Evolutionary conservation across 53 echinoderm and acorn worm genomes (phyloP), one percentile per base, ranked within the genome.

Genomic region (Echinometra lucunter): DNA sequence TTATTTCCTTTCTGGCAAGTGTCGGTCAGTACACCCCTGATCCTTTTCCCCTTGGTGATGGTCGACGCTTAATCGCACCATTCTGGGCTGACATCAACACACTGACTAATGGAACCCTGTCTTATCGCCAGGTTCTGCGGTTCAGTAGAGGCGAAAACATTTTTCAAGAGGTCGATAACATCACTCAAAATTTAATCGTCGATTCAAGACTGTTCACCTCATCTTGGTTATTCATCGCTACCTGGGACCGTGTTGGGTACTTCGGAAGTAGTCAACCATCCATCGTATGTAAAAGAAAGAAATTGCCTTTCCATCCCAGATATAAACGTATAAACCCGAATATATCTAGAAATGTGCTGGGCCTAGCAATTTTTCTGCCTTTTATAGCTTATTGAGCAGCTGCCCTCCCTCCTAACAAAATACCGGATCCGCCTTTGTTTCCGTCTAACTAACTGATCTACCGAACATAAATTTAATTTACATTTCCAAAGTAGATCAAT

Each of bases 21-120:
- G 21, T 88, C 21, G 0, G 0, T 40, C 88, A 88, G 30, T 88
- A 0, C 45, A 88, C 88, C n/a, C 30, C 88, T 1, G 53, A 88
- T 30, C 23, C 88, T 11, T 88, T 88, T 19, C 88, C 88, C 0
- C 53, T 88, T 13, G 88, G 4, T 30, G n/a, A 88, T 88, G n/a
- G 16, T 15, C n/a, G 55, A 88, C 21, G 49, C 2, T 32, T 88
- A 3, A 8, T 88, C 27, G 11, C 88, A n/a, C 88, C 88, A 47
- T 88, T 45, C 55, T 88, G 88, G 88, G 88, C 45, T 28, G 88
- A 88, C 49, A 28, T 88, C 88, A n/a, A 88, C 56, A 88, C 88
- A 2, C 27, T 0, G 13, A 49, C 0, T 25, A 53, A 53, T 53
- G 88, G 88, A 0, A 88, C 0, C 27, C 0, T 88, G 49, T 49